These are phyloP conservation scores for Xylocopa sonorina DNA, from an alignment of 1,140 invertebrate species.

Conservation along the genomic window DNA sequence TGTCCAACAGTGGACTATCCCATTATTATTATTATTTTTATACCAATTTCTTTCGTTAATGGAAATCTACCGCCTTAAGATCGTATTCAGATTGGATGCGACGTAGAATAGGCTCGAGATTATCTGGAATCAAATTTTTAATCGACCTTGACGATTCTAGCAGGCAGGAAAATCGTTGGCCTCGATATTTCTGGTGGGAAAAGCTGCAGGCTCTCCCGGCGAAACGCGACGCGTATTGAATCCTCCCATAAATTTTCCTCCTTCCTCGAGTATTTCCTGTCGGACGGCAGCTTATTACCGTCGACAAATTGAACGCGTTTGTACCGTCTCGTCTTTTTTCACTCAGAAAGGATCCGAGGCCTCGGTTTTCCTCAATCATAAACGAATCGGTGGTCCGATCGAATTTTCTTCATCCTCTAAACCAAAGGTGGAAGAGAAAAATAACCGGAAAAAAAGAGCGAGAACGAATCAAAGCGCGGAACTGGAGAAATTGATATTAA, in stretches of 20 bases:
- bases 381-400: background rate
- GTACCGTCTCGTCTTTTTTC: background rate
- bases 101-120: too few species aligned
- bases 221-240: constrained; percentile 23
- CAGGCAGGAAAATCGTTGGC: background rate
- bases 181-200: background rate
- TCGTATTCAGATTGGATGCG: too few species aligned
- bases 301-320: constrained; percentile 32
- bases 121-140: background rate
- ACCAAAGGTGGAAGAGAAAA: too few species aligned
- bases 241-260: constrained; percentile 32
- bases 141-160: accelerated
- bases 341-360: background rate
- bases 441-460: too few species aligned
- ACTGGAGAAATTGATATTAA: too few species aligned
- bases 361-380: background rate
- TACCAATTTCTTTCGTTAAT: too few species aligned
- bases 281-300: constrained; percentile 39
- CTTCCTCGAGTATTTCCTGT: constrained; percentile 40
- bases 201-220: background rate
- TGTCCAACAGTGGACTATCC: too few species aligned
- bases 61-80: background rate
- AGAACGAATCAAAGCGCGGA: too few species aligned
- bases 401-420: too few species aligned
- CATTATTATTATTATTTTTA: too few species aligned